Percentiles rank a stretch among this genome's conserved stretches.
Evolutionary conservation across 2,113 vertebrate species (phyloP).

Genomic region (Phyllostomus discolor): DNA sequence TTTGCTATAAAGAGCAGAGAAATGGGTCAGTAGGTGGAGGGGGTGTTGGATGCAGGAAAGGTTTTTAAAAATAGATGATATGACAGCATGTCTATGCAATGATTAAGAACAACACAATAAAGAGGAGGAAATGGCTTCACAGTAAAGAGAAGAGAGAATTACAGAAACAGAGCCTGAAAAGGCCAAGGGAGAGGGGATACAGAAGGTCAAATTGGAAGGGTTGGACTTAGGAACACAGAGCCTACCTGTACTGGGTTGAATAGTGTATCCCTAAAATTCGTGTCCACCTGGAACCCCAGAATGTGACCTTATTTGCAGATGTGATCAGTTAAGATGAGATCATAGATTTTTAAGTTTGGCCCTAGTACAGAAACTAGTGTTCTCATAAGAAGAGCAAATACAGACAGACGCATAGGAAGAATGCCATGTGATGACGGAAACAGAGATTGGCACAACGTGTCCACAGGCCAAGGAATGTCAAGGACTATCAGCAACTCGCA

Average conservation of each 20-base stretch:
- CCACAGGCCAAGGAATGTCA: neutral
- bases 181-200: neutral
- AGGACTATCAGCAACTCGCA: neutral
- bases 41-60: neutral
- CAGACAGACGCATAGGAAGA: neutral
- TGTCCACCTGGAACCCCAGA: neutral
- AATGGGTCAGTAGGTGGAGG: constrained; percentile 30
- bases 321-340: neutral
- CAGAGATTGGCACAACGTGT: neutral
- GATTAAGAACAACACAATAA: neutral
- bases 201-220: neutral
- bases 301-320: neutral
- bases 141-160: neutral
- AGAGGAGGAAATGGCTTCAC: neutral
- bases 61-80: neutral
- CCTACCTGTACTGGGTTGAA: neutral
- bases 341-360: neutral
- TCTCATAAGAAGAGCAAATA: neutral
- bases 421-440: neutral
- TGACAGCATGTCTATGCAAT: neutral
- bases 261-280: neutral
- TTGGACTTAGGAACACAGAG: neutral
- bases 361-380: neutral
- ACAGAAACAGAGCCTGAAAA: neutral
- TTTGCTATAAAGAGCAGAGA: constrained; percentile 16